Base-by-base conservation (phyloP, 2,797 vertebrate species). In the Pipistrellus pipistrellus region DNA sequence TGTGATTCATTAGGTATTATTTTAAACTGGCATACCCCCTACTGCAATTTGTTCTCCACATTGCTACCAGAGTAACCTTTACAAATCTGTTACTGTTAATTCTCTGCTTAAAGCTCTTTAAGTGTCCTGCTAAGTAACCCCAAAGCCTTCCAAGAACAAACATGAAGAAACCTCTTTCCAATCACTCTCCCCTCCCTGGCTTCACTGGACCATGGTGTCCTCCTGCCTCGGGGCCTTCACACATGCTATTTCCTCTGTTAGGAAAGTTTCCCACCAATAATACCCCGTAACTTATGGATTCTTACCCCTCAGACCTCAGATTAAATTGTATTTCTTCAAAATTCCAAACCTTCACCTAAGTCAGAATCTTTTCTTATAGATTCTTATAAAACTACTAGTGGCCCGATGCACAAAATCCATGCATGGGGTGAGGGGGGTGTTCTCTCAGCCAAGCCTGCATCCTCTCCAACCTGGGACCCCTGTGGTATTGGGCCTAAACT, bases 21-120 rank as follows among this genome's bases (percentile, higher is more conserved):
- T 93, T 93, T 91, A 62, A 96, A 69, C 2, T n/a, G 11, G 9
- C 21, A n/a, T 12, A 25, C 2, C 6, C 4, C 7, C 8, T 51
- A 23, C 59, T 87, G 53, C 20, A 35, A 55, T 69, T 78, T 72
- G n/a, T 80, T 85, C 27, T 88, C 55, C 35, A 64, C 23, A 73
- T 32, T 86, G 35, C 10, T 44, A 82, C 30, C n/a, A 75, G 5
- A 27, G 38, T 73, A 86, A 69, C 1, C 48, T 77, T 73, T 77
- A 90, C 8, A 73, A 44, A 85, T 77, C 12, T 68, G 30, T 6
- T 62, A 8, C 17, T 80, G 32, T 81, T 46, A 77, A n/a, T 72
- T 88, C 68, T 94, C 55, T 68, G 38, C 30, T 85, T 85, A 71
- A 81, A 92, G 80, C 68, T 25, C 20, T 85, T 85, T 82, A 48